These are phyloP conservation scores for Ectobius pallidus DNA, from an alignment of 2,888 invertebrate genomes.

Conservation along the genomic window DNA sequence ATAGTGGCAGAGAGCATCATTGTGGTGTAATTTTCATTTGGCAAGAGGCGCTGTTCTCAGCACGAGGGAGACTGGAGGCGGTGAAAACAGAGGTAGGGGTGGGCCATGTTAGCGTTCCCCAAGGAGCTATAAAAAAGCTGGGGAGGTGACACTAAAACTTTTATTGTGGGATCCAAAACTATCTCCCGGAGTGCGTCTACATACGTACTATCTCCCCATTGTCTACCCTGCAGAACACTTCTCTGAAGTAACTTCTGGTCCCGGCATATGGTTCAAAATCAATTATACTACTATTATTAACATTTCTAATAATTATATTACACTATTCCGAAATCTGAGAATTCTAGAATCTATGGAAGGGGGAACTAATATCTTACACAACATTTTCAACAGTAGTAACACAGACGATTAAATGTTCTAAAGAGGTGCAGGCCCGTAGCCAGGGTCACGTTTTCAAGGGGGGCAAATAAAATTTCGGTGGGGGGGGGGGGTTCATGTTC, in stretches of 20 bases:
- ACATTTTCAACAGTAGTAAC: no score
- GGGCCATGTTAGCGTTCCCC: conserved; percentile 40
- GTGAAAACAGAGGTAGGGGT: neutral
- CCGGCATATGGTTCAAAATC: no score
- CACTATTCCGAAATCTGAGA: no score
- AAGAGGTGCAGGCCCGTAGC: no score
- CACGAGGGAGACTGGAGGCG: neutral
- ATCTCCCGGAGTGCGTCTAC: neutral
- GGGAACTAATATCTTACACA: no score
- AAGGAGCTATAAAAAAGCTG: conserved; percentile 45
- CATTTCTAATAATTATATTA: no score
- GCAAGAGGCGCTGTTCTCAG: neutral
- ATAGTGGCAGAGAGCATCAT: neutral
- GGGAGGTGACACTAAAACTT: conserved; percentile 53
- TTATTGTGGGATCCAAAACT: conserved; percentile 44
- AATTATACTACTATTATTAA: no score
- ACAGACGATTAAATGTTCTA: no score
- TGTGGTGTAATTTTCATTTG: conserved; percentile 5
- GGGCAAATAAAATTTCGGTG: no score
- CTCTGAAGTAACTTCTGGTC: neutral
- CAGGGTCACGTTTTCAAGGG: no score
- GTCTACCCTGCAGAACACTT: neutral
- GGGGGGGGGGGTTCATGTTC: no score
- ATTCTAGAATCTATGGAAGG: no score
- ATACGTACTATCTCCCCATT: conserved; percentile 2